Base-by-base conservation (phyloP, 2,797 vertebrate species). In the Sebastes reedi region DNA sequence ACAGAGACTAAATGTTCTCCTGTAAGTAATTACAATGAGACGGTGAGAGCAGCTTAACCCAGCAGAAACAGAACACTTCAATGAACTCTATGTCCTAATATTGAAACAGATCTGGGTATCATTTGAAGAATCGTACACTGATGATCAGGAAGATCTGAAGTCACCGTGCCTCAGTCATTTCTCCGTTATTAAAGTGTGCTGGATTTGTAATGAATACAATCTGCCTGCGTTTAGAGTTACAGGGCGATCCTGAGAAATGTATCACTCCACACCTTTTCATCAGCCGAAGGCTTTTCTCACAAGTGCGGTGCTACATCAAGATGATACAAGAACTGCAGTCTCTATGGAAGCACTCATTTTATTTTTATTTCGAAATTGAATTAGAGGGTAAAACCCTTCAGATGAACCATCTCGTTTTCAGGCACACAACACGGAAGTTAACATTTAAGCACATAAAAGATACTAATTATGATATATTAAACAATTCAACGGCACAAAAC, bases 181-280 rank as follows among this genome's bases (percentile, higher is more conserved):
- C 20, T 75, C 20, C 32, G 46, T 68, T 66, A 55, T 42, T 72
- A 68, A 64, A 83, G n/a, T 16, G 39, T 2, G 5, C 29, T 52
- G 27, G 34, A 71, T 61, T 42, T 79, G n/a, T 66, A 81, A 69
- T 79, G 75, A 87, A 83, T 73, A 55, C 22, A 32, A 62, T 73
- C 66, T 72, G 46, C 29, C 64, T 30, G 60, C 5, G 8, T 77
- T 50, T 52, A 36, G 34, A 79, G 24, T n/a, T 36, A 72, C 30
- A 22, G 42, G 67, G 75, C 75, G 67, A 87, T 84, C 72, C n/a
- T 65, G 64, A 42, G 20, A 87, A 78, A 77, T 62, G 46, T 70
- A 67, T 85, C 71, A 39, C 52, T 29, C 10, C 5, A n/a, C 36
- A 58, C 32, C 20, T 83, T 72, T 54, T 72, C 27, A 86, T 81